Conservation (phyloP, 2,888 invertebrate genomes). For the Andrena dorsata region DNA sequence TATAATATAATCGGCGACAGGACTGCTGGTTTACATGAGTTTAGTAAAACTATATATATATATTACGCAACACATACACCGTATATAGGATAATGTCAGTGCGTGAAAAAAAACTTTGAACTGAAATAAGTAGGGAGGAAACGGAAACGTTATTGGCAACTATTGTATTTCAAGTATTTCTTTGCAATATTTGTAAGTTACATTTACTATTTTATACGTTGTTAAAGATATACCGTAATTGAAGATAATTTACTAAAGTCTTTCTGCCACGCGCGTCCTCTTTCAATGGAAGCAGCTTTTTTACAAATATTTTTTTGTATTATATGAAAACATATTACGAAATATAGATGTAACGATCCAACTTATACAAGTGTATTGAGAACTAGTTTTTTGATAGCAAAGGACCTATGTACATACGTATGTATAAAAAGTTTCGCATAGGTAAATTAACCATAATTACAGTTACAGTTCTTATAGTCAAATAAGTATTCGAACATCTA, state of each 20-base stretch:
- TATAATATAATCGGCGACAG: conserved; percentile 17
- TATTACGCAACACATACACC: conserved; percentile 32
- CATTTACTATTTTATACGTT: conserved; percentile 57
- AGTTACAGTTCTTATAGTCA: conserved; percentile 34
- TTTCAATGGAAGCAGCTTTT: conserved; percentile 45
- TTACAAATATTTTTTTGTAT: conserved; percentile 55
- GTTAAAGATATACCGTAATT: conserved; percentile 49
- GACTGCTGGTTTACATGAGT: conserved; percentile 31
- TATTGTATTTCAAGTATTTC: conserved; percentile 41
- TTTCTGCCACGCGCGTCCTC: conserved; percentile 27
- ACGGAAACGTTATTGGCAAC: conserved; percentile 26
- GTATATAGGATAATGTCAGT: conserved; percentile 30
- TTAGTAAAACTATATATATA: conserved; percentile 20
- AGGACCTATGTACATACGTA: conserved; percentile 64
- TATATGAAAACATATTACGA: conserved; percentile 38
- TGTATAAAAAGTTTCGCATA: conserved; percentile 66
- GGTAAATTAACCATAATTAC: conserved; percentile 42
- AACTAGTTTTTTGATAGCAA: conserved; percentile 64
- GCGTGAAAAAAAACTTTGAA: conserved; percentile 24
- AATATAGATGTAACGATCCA: conserved; percentile 35
- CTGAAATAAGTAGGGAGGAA: conserved; percentile 18
- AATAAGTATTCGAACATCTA: conserved; percentile 42
- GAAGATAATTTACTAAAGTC: conserved; percentile 49
- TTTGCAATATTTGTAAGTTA: conserved; percentile 52
- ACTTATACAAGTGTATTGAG: conserved; percentile 58